Evolutionary conservation across 2,113 vertebrate genomes (phyloP).

Genomic region (Anser brachyrhynchus): DNA sequence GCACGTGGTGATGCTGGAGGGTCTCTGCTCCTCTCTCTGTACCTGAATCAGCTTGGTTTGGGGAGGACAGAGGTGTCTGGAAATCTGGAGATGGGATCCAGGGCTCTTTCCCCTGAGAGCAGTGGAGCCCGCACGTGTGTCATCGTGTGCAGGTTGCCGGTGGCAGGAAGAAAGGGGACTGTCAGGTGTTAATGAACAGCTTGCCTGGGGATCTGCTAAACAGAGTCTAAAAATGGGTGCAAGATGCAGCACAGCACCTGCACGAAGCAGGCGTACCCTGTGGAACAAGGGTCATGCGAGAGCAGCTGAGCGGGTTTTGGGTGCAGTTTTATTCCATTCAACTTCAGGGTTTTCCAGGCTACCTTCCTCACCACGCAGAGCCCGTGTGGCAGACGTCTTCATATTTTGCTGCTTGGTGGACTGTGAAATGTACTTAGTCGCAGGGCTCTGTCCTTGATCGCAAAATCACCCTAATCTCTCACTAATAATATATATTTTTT

Average conservation of each 20-base stretch:
- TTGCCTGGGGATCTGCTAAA: neutral
- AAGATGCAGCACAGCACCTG: neutral
- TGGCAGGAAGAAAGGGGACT: neutral
- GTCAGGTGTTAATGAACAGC: neutral
- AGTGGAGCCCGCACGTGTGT: neutral
- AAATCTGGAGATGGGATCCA: neutral
- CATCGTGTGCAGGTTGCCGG: neutral
- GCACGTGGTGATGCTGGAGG: no score
- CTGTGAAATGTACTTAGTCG: constrained; percentile 46
- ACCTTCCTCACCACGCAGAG: neutral
- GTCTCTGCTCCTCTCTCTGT: neutral
- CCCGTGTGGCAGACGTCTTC: neutral
- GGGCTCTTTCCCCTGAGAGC: neutral
- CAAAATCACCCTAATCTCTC: constrained; percentile 3
- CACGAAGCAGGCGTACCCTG: rapidly evolving
- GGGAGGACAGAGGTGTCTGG: neutral
- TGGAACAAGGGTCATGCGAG: neutral
- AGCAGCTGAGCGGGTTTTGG: neutral
- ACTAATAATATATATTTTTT: neutral
- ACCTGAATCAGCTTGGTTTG: neutral
- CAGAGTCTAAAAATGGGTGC: neutral
- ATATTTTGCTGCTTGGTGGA: constrained; percentile 35
- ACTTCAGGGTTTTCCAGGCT: neutral
- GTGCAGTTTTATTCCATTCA: neutral
- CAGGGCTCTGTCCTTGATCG: neutral